Conservation (phyloP, 2,113 vertebrate species). For the Enhydra lutris region DNA sequence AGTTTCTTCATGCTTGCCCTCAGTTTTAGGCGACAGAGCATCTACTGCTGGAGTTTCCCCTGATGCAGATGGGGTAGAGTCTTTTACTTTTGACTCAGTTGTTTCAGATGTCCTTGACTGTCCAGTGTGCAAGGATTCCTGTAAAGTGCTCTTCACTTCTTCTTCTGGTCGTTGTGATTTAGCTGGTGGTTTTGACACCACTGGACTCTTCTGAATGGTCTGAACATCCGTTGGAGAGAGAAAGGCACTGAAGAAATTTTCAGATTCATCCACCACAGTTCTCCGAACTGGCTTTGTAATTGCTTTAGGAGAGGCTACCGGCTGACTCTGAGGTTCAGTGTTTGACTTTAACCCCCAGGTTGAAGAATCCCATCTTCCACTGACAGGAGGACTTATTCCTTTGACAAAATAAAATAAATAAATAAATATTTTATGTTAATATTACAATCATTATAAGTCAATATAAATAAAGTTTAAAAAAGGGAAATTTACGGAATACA, state of each 20-base stretch:
- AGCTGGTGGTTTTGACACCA: constrained; percentile 94
- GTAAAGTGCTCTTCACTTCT: constrained; percentile 81
- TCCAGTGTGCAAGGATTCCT: constrained; percentile 67
- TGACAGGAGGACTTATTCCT: constrained; percentile 85
- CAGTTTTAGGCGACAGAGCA: constrained; percentile 34
- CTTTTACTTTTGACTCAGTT: constrained; percentile 65
- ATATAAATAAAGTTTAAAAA: not conserved
- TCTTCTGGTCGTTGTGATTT: constrained; percentile 91
- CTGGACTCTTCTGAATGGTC: constrained; percentile 82
- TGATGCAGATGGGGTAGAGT: constrained; percentile 34
- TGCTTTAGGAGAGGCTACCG: constrained; percentile 87
- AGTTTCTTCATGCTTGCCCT: constrained; percentile 60
- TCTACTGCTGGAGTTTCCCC: constrained; percentile 60
- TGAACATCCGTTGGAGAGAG: constrained; percentile 87
- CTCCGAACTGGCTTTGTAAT: constrained; percentile 98
- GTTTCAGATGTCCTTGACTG: constrained; percentile 64
- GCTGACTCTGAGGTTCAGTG: constrained; percentile 80
- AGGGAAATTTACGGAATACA: not conserved
- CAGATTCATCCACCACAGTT: constrained; percentile 95
- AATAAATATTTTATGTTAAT: not conserved
- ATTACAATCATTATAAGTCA: not conserved
- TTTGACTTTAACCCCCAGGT: constrained; percentile 91
- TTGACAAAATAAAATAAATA: not conserved
- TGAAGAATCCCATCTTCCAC: constrained; percentile 94
- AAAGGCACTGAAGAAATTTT: constrained; percentile 98